phyloP scores from a whole-genome alignment of 2,113 vertebrate genomes.

The Marmota monax region DNA sequence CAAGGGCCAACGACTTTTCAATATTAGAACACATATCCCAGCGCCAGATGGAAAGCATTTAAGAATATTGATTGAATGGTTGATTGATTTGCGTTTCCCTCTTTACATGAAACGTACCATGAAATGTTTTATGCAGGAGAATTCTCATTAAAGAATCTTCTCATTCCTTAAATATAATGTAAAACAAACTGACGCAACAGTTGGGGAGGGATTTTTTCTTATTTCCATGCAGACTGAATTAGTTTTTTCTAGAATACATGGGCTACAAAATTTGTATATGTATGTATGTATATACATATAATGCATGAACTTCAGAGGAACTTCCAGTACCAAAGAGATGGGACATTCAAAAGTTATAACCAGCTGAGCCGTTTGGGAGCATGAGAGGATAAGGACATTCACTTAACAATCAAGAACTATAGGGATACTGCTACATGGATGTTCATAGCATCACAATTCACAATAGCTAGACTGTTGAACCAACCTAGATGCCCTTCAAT shows the following conservation, averaged over 20 bases:
- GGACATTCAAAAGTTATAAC: neutral
- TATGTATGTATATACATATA: neutral
- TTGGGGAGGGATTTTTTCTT: neutral
- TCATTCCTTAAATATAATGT: neutral
- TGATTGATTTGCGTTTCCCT: neutral
- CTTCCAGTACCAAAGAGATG: neutral
- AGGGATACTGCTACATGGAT: no score
- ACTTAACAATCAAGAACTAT: neutral
- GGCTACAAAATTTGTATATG: neutral
- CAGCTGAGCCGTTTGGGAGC: neutral
- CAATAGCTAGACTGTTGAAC: no score
- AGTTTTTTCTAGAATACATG: neutral
- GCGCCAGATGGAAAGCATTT: neutral
- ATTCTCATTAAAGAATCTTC: neutral
- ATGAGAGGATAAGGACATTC: neutral
- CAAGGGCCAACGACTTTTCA: neutral
- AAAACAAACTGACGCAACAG: neutral
- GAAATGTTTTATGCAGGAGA: neutral
- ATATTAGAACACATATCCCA: neutral
- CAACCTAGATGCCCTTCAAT: no score
- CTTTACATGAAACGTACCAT: no score
- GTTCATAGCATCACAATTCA: no score
- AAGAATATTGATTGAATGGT: no score
- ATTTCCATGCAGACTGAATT: neutral
- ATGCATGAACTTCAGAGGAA: neutral